Conservation (phyloP, 2,797 vertebrate genomes). For the Enteromius radiatus region DNA sequence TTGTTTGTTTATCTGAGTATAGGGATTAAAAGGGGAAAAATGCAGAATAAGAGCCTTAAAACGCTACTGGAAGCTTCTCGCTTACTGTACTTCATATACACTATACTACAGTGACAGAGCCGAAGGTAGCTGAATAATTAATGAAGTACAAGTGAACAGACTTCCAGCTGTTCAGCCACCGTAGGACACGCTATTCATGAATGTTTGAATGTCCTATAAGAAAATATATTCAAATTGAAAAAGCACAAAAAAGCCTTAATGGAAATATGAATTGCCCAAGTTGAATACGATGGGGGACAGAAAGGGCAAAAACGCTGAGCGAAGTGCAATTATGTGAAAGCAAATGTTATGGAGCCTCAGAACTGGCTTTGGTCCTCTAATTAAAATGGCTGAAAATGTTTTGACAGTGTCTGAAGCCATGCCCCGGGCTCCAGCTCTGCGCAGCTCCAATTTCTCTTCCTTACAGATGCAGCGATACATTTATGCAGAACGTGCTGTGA, state of each 20-base stretch:
- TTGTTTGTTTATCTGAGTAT: slow-evolving; percentile 3
- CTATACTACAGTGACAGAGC: slow-evolving; percentile 23
- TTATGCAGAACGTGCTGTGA: slow-evolving; percentile 62
- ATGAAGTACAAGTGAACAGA: slow-evolving; percentile 44
- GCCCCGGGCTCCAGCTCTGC: slow-evolving; percentile 58
- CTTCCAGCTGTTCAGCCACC: slow-evolving; percentile 48
- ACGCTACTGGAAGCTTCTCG: not conserved
- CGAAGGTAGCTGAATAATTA: slow-evolving; percentile 42
- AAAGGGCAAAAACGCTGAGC: slow-evolving; percentile 62
- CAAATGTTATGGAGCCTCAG: slow-evolving; percentile 63
- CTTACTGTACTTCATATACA: slow-evolving; percentile 27
- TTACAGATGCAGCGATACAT: slow-evolving; percentile 63
- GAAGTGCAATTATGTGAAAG: slow-evolving; percentile 66
- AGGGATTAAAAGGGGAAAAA: not conserved
- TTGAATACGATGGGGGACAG: slow-evolving; percentile 61
- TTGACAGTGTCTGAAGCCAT: slow-evolving; percentile 65
- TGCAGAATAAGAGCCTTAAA: slow-evolving; percentile 9
- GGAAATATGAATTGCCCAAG: slow-evolving; percentile 65
- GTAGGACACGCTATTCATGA: slow-evolving; percentile 54
- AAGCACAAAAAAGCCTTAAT: slow-evolving; percentile 61
- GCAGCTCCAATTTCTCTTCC: slow-evolving; percentile 57
- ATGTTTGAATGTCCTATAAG: slow-evolving; percentile 55
- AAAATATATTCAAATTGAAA: slow-evolving; percentile 65
- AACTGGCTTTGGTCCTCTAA: slow-evolving; percentile 63
- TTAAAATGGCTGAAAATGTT: slow-evolving; percentile 70